A percentile compares a stretch with the other conserved stretches of the same genome.
Conservation (phyloP, 2,888 invertebrate genomes). For the Thelaira solivaga region DNA sequence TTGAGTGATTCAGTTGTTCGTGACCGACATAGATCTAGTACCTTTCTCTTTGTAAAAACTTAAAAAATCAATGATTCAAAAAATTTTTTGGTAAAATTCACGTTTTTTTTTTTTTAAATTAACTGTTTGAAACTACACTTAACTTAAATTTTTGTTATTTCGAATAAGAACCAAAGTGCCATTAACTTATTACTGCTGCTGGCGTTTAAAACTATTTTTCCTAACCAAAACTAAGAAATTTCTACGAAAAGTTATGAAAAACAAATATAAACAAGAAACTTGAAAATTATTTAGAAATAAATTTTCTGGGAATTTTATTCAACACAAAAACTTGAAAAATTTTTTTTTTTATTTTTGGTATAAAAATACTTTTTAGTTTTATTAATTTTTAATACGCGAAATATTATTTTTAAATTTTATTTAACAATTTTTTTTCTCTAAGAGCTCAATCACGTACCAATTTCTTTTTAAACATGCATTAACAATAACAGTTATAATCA, state of each 20-base stretch:
- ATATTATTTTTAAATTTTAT: not conserved
- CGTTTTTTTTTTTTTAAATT: no score
- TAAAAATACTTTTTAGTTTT: constrained; percentile 19
- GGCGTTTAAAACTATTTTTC: no score
- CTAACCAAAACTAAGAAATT: no score
- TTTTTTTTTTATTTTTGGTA: constrained; percentile 12
- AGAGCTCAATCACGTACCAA: not conserved
- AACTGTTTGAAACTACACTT: no score
- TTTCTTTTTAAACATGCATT: constrained; percentile 22
- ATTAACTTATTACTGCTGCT: no score
- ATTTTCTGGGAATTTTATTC: constrained; percentile 27
- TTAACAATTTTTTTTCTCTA: not conserved
- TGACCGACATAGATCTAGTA: no score
- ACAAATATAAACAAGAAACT: not conserved
- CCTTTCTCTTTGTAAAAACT: no score
- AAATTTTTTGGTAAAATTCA: no score
- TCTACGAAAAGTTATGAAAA: not conserved
- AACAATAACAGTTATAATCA: constrained; percentile 49
- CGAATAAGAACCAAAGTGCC: no score
- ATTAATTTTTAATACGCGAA: constrained; percentile 20
- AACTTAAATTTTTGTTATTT: no score
- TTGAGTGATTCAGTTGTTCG: no score
- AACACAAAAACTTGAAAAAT: not conserved
- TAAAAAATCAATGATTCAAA: no score
- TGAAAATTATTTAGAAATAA: constrained; percentile 11